Evolutionary conservation across 1,140 invertebrate species (phyloP).

Genomic region (Drosophila saltans): DNA sequence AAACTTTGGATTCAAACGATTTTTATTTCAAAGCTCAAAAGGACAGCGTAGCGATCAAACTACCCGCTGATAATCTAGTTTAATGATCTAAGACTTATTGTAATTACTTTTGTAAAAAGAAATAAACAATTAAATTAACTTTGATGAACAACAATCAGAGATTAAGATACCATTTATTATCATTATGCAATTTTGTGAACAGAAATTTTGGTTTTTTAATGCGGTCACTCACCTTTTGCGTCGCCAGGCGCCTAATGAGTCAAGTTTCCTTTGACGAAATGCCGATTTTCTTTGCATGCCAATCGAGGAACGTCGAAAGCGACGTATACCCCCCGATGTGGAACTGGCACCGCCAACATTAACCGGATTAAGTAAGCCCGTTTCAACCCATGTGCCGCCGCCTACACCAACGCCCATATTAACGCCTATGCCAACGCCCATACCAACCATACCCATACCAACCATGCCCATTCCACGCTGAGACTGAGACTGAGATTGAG

Average conservation of each 20-base stretch:
- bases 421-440: conserved; percentile 3
- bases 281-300: conserved; percentile 79
- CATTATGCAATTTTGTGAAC: too few species aligned
- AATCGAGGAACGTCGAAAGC: conserved; percentile 78
- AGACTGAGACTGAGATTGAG: conserved; percentile 17
- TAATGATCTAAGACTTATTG: too few species aligned
- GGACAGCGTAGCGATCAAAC: too few species aligned
- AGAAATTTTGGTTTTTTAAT: too few species aligned
- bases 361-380: conserved; percentile 12
- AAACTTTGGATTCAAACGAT: too few species aligned
- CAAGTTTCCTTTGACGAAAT: conserved; percentile 78
- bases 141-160: too few species aligned
- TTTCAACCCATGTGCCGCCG: conserved; percentile 24
- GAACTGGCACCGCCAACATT: not conserved
- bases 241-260: conserved; percentile 72
- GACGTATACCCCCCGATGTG: conserved; percentile 38
- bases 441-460: not conserved
- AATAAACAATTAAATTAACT: too few species aligned
- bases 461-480: conserved; percentile 11
- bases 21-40: too few species aligned
- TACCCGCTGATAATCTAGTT: too few species aligned
- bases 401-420: conserved; percentile 29
- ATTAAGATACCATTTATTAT: too few species aligned
- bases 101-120: too few species aligned
- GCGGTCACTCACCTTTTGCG: conserved; percentile 71